Evolutionary conservation across 2,888 invertebrate genomes (phyloP), one percentile per base, ranked within the genome.

Genomic region (Tetrapedia diversipes): DNA sequence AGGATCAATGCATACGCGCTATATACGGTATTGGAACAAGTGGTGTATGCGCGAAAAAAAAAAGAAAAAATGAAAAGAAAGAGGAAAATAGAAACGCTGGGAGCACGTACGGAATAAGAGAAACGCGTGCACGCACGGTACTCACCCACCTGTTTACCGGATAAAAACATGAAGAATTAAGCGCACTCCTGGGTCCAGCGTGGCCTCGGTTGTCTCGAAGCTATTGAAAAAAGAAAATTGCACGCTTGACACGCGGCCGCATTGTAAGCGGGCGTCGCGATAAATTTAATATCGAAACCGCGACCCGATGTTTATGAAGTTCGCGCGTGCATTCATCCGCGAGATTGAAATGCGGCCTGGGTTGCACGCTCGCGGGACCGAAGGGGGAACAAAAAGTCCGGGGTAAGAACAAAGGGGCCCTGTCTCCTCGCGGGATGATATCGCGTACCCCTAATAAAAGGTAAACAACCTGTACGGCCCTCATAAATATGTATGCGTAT

Each of bases 251-350:
- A 77, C 67, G 60, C 68, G 66, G n/a, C 32, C 29, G 71, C 59
- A 81, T 79, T 77, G 78, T 77, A 68, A 77, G 67, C 63, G 22
- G 39, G 63, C 61, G 24, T 64, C 54, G 67, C 67, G 75, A 79
- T 81, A 79, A 79, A 81, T 79, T 77, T 82, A 79, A 81, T 81
- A 81, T 82, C 70, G 79, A 81, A 81, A 82, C 79, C 67, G 73
- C 77, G 57, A 76, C 56, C 70, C 54, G 67, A 67, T 79, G 77
- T 77, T 79, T 77, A 77, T 77, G 77, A 77, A 60, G 67, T 56
- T 60, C 54, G 34, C 63, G 64, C 65, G 60, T 51, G 57, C 72
- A 67, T 79, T 72, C 71, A 77, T 60, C 59, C 67, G 47, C 39
- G 60, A 63, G 70, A 75, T 77, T 75, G 75, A 75, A 77, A 77